Evolutionary conservation across 2,888 invertebrate genomes (phyloP).

Genomic region (Platypus cylindrus): DNA sequence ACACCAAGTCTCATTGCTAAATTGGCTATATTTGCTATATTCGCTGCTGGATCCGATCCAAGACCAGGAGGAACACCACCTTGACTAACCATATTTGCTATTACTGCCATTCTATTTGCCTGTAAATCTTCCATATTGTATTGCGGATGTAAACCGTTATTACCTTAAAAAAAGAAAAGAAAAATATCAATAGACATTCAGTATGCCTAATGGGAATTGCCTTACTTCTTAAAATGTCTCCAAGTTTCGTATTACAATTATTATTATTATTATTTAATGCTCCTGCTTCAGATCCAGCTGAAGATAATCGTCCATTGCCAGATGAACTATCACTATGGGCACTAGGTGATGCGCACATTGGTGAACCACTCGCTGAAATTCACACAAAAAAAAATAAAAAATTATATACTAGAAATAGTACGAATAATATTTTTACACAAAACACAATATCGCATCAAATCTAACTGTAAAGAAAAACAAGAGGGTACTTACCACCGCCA

Average conservation of each 20-base stretch:
- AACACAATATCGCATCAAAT: conserved; percentile 4
- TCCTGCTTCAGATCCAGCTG: conserved; percentile 66
- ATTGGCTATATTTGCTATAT: conserved; percentile 63
- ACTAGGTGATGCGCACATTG: conserved; percentile 69
- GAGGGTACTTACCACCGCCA: conserved; percentile 23
- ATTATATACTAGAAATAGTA: too few relatives aligned
- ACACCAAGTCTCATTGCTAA: conserved; percentile 54
- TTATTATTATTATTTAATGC: conserved; percentile 57
- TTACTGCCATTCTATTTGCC: conserved; percentile 53
- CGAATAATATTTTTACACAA: too few relatives aligned
- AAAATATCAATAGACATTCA: too few relatives aligned
- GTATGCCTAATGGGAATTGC: too few relatives aligned
- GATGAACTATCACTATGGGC: conserved; percentile 80
- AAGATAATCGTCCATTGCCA: conserved; percentile 64
- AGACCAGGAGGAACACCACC: conserved; percentile 46
- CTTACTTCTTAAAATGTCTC: conserved; percentile 37
- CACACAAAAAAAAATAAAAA: conserved; percentile 1
- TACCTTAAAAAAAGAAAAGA: conserved; percentile 30
- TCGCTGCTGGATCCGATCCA: conserved; percentile 45
- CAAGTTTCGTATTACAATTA: conserved; percentile 47
- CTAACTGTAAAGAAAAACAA: conserved; percentile 19
- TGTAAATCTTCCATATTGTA: conserved; percentile 48
- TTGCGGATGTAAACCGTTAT: conserved; percentile 47
- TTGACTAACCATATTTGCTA: conserved; percentile 55
- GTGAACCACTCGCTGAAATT: conserved; percentile 40